Base-by-base conservation (phyloP, 37 sponge, comb jelly and placozoan species). In the Mnemiopsis leidyi region DNA sequence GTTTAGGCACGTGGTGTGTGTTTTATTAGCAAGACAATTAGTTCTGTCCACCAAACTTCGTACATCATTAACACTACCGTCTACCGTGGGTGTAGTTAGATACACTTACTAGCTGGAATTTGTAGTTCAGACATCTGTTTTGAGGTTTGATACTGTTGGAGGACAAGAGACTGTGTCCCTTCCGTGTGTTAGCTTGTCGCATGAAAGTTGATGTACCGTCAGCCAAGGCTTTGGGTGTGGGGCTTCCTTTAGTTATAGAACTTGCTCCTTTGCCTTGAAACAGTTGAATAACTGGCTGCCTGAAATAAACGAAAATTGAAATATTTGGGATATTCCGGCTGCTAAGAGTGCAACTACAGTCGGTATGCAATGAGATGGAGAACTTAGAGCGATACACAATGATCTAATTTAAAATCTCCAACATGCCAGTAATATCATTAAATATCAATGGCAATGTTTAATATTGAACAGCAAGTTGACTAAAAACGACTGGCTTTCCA, bases 91-190 rank as follows among this genome's bases (percentile, higher is more conserved):
- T n/a, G n/a, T n/a, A 13, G 61, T 48, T 13, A 48, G 61, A 13
- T 48, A 48, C 13, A 48, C 61, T 48, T 48, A 97, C 97, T 90
- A 98, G 92, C 28, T 97, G 95, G 93, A 97, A 97, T 92, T 98
- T 98, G 92, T 96, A 96, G 68, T 96, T 96, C 0, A 98, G 95
- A 36, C 96, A 95, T 68, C 96, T 92, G 29, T 97, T 97, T 75
- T 96, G 95, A 85, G 94, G 95, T 93, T 98, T 98, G 94, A 96
- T 93, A 69, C 96, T 94, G 36, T 92, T 79, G 28, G 95, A 35
- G 26, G 76, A 69, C 30, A 77, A 48, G 13, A 67, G 48, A 40
- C 90, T 40, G 61, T 85, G 90, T 2, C 90, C 90, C 35, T 85
- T 85, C 61, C 90, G 2, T 18, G 90, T 39, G 48, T 85, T 85